Evolutionary conservation across 2,113 vertebrate genomes (phyloP), one percentile per base, ranked within the genome.

Genomic region (Anhinga rufa): DNA sequence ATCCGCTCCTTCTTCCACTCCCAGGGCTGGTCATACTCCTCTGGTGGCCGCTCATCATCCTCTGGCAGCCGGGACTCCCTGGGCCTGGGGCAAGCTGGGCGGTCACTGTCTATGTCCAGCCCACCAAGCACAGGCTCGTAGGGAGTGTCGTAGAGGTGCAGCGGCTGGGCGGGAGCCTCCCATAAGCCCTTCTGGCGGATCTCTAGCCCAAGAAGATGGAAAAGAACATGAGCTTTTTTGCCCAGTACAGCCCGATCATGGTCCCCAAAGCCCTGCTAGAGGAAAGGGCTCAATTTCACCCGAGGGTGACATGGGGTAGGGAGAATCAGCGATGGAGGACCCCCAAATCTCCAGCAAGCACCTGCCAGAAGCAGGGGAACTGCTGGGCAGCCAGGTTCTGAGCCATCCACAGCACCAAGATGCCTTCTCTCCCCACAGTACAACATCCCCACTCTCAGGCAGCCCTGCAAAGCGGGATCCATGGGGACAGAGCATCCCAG

Each of bases 1-100:
- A 99, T 99, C 60, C 99, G 91, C 88, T 99, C 99, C 89, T 99
- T 99, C 96, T 99, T 99, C 99, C 99, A 99, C 92, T 99, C 99
- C 99, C 99, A 99, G 29, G 99, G 99, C 95, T 99, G 99, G 97
- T 99, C 99, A 3, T 99, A 99, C 62, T 99, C 99, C 96, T 99
- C 99, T 0, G 99, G 99, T 0, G 99, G 99, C 93, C 99, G 98
- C 95, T 99, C 99, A 0, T 99, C 99, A 1, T 99, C 99, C 97
- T 99, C 99, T 0, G 99, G 99, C 95, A 99, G 98, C 20, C 99
- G 98, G 88, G 99, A 99, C 90, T 99, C 99, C 55, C 98, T 96
- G 60, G 98, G 98, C 91, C 98, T 97, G 48, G 97, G 96, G 70
- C 97, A 95, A 14, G 97, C 85, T 1, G 93, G 88, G 21, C 89